Base-by-base conservation (phyloP, 2,113 vertebrate genomes). In the Tringa solitaria region DNA sequence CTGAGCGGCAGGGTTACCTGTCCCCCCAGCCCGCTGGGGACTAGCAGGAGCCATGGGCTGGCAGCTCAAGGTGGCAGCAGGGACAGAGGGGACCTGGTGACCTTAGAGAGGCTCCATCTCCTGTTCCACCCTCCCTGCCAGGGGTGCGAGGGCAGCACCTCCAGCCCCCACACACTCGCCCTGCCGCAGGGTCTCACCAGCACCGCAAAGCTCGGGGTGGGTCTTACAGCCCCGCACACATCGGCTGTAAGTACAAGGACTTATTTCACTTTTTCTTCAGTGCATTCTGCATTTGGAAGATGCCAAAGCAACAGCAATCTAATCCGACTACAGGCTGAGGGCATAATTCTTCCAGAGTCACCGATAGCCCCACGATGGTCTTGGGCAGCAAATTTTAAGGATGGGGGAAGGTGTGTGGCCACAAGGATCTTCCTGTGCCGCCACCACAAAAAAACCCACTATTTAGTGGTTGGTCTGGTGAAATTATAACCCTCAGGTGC, bases 321-420 rank as follows among this genome's bases (percentile, higher is more conserved):
- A 18, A 16, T 33, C 48, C 3, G 1, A 39, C 35, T 5, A 11
- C 4, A 0, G 61, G 35, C 32, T 12, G 75, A 32, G 11, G 78
- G 39, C 85, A 87, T 48, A 53, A 69, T 64, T 6, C 17, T 56
- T 86, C 84, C 90, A 65, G 73, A 84, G 30, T 1, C 73, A 32
- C 23, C 2, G 0, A 6, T 0, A n/a, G 57, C 75, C 63, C 82
- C 0, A 0, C 59, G 0, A 6, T 0, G 48, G 22, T 3, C 57
- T 19, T 2, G 54, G 56, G 8, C 23, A 11, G 48, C 24, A 41
- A 4, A 8, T 56, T 43, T n/a, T 39, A 17, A 28, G 82, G 64
- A 2, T 6, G 30, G 12, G 84, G 57, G 53, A 53, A 67, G 1
- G 32, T 1, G 12, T 63, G 84, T 37, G 81, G 89, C 77, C 85